phyloP scores from a whole-genome alignment of 2,888 invertebrate genomes.

The Mythimna lalbum region DNA sequence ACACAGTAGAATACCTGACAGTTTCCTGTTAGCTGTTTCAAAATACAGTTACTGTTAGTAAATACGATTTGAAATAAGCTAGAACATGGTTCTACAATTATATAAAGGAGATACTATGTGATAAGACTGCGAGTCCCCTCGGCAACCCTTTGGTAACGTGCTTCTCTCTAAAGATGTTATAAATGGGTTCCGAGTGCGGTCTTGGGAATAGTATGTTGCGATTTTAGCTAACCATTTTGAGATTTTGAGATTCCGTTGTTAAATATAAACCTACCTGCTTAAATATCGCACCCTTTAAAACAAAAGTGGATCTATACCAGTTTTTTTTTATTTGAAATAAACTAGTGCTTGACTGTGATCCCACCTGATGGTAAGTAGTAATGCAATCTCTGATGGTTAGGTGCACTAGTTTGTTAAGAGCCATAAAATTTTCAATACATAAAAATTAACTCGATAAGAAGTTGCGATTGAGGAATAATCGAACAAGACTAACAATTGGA shows the following conservation, averaged over 20 bases:
- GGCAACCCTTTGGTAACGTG: constrained; percentile 41
- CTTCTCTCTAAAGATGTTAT: constrained; percentile 33
- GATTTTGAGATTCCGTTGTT: background rate
- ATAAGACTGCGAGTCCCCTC: constrained; percentile 18
- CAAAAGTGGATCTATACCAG: no score
- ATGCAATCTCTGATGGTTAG: no score
- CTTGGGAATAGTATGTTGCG: constrained; percentile 5
- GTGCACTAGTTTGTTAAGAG: no score
- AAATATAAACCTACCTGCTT: background rate
- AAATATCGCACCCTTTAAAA: no score
- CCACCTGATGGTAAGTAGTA: no score
- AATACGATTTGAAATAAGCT: constrained; percentile 45
- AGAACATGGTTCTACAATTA: constrained; percentile 25
- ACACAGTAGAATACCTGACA: constrained; percentile 9
- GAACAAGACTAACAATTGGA: no score
- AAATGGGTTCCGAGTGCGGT: constrained; percentile 15
- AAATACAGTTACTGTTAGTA: constrained; percentile 34
- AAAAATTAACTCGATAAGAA: no score
- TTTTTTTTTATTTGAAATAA: no score
- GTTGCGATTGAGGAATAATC: no score
- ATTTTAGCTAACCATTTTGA: background rate
- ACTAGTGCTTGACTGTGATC: no score
- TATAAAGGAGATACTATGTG: constrained; percentile 36
- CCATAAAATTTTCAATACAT: no score
- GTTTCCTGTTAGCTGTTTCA: constrained; percentile 8